Percentiles rank a stretch among this genome's conserved stretches.
Conservation (phyloP, 2,797 vertebrate genomes). For the Streptopelia turtur region DNA sequence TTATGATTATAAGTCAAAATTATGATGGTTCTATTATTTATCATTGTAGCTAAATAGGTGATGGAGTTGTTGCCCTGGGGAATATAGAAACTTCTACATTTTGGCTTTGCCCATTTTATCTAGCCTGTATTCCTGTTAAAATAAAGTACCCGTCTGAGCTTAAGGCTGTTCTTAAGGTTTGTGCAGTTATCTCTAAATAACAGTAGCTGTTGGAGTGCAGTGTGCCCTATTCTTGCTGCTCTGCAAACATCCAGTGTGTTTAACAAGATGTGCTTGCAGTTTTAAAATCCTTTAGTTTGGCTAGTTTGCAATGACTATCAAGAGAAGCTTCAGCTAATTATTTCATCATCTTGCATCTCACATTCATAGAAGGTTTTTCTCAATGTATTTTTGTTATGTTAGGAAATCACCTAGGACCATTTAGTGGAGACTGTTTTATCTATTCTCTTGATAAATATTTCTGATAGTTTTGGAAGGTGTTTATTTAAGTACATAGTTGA, state of each 20-base stretch:
- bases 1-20: background rate
- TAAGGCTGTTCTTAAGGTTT: background rate
- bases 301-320: rapidly evolving
- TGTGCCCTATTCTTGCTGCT: background rate
- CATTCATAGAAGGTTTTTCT: background rate
- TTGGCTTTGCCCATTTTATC: background rate
- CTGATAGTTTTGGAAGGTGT: background rate
- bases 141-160: background rate
- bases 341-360: background rate
- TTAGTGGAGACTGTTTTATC: background rate
- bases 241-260: background rate
- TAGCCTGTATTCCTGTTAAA: background rate
- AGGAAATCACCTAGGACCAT: background rate
- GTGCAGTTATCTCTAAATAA: background rate
- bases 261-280: background rate
- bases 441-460: background rate
- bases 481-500: background rate
- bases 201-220: background rate
- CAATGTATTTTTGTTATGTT: background rate
- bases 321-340: background rate
- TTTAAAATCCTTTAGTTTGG: background rate
- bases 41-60: background rate
- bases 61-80: background rate
- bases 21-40: background rate
- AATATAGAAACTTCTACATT: background rate